Conservation (phyloP, 2,888 invertebrate genomes). For the Cerastoderma edule region DNA sequence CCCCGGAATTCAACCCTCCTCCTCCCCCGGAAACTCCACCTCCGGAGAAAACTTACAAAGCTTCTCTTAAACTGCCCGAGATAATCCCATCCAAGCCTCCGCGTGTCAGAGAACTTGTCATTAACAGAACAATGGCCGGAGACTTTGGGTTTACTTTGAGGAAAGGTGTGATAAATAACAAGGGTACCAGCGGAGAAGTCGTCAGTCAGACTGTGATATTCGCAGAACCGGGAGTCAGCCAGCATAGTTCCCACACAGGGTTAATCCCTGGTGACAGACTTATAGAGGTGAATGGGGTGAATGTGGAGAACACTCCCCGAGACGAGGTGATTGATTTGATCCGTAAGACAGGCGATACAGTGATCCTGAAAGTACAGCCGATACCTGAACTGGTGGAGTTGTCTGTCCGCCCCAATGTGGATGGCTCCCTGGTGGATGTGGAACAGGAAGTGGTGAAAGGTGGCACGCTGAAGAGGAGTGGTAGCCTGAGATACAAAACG, state of each 20-base stretch:
- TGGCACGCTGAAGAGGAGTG: slow-evolving; percentile 93
- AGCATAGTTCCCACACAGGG: slow-evolving; percentile 90
- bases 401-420: slow-evolving; percentile 90
- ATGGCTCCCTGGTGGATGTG: slow-evolving; percentile 88
- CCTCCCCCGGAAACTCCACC: slow-evolving; percentile 61
- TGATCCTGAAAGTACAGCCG: slow-evolving; percentile 95
- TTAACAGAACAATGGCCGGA: slow-evolving; percentile 89
- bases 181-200: slow-evolving; percentile 70
- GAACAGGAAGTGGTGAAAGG: slow-evolving; percentile 88
- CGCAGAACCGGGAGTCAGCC: slow-evolving; percentile 92
- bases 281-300: slow-evolving; percentile 94
- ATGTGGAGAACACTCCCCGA: slow-evolving; percentile 92
- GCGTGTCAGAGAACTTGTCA: slow-evolving; percentile 89
- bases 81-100: slow-evolving; percentile 82
- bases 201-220: slow-evolving; percentile 92
- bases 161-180: slow-evolving; percentile 90
- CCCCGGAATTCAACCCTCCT: slow-evolving; percentile 52
- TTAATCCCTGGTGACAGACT: slow-evolving; percentile 97
- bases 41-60: slow-evolving; percentile 75
- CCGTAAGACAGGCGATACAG: slow-evolving; percentile 75
- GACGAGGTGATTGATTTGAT: slow-evolving; percentile 98
- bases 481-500: slow-evolving; percentile 84
- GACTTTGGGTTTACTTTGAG: slow-evolving; percentile 97
- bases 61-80: slow-evolving; percentile 82
- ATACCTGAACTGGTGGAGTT: slow-evolving; percentile 96